Evolutionary conservation across 2,113 vertebrate genomes (phyloP).

Genomic region (Apeltes quadracus): DNA sequence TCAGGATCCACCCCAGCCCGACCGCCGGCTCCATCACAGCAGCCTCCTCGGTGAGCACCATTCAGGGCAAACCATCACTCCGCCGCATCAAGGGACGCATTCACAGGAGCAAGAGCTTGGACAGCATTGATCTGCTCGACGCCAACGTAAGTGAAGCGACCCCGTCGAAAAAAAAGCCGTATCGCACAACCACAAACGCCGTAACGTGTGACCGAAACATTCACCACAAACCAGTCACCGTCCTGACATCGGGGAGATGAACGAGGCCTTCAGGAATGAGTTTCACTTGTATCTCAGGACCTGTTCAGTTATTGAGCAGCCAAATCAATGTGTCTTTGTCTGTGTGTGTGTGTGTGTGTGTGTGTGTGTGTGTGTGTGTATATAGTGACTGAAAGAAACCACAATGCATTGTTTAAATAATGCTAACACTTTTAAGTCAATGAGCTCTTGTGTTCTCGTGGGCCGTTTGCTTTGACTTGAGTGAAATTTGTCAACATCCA

Average conservation of each 20-base stretch:
- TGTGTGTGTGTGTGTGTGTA: neutral
- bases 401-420: neutral
- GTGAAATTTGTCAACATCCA: neutral
- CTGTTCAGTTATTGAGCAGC: neutral
- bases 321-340: neutral
- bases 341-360: neutral
- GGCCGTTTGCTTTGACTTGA: neutral
- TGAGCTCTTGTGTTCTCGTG: neutral
- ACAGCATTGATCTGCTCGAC: constrained; percentile 94
- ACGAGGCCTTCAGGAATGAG: neutral
- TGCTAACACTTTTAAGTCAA: too few species aligned
- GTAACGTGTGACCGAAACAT: constrained; percentile 1
- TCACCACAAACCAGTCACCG: neutral
- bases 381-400: neutral
- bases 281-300: neutral
- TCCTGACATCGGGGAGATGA: neutral
- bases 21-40: constrained; percentile 88
- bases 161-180: constrained; percentile 7
- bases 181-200: constrained; percentile 8
- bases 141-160: constrained; percentile 88
- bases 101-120: constrained; percentile 95
- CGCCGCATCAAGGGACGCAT: constrained; percentile 95
- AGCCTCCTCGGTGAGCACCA: constrained; percentile 87
- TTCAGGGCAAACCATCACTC: constrained; percentile 94
- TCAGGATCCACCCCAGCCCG: constrained; percentile 91